phyloP scores from a whole-genome alignment of 2,113 vertebrate species.

The Scolopax mira region DNA sequence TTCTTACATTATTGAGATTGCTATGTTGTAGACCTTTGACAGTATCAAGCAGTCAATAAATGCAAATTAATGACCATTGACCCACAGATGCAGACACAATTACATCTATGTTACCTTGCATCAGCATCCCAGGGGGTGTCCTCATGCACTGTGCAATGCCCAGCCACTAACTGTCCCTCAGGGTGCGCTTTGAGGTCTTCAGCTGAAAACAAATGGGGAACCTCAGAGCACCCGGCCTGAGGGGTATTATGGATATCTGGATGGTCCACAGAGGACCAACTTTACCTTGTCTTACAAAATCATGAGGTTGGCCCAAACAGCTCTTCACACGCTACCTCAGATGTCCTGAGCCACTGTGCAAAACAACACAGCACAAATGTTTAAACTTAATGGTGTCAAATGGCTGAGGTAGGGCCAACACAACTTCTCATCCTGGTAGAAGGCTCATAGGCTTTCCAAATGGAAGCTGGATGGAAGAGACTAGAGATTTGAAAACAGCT shows the following conservation, averaged over 20 bases:
- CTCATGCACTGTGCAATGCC: neutral
- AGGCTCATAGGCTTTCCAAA: neutral
- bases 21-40: slow-evolving; percentile 36
- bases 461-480: neutral
- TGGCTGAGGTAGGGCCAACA: neutral
- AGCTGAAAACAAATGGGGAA: neutral
- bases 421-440: neutral
- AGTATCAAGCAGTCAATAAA: slow-evolving; percentile 34
- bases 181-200: neutral
- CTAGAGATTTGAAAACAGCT: neutral
- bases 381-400: neutral
- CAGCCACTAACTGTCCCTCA: neutral
- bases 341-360: neutral
- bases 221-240: neutral
- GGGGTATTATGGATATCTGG: neutral
- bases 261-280: neutral
- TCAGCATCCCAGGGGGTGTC: neutral
- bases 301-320: neutral
- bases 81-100: neutral
- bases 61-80: slow-evolving; percentile 26
- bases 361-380: neutral
- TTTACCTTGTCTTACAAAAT: neutral
- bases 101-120: neutral
- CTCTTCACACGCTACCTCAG: neutral
- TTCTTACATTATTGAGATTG: slow-evolving; percentile 21